phyloP scores from a whole-genome alignment of 2,113 vertebrate species.

The Guaruba guarouba region DNA sequence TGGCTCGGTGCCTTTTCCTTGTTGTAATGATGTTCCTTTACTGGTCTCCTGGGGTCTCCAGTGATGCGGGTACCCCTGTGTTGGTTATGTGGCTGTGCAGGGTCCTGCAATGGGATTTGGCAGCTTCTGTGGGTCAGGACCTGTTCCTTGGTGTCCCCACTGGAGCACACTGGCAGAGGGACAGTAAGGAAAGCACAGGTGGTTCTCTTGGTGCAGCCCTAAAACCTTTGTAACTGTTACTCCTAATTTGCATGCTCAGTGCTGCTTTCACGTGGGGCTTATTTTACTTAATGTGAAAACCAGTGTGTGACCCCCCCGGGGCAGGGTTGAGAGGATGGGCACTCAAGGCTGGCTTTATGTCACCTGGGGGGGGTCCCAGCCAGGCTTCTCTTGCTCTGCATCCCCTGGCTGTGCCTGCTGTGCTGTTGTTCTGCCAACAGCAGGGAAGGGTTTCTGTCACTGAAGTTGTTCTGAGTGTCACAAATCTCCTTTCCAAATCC shows the following conservation, averaged over 20 bases:
- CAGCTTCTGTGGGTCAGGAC: neutral
- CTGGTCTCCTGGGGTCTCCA: neutral
- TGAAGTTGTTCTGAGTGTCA: neutral
- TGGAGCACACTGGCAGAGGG: rapidly evolving
- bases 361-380: neutral
- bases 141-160: neutral
- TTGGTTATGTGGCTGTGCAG: neutral
- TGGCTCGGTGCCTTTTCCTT: neutral
- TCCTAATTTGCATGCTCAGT: neutral
- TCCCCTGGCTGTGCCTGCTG: rapidly evolving
- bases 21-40: rapidly evolving
- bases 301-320: rapidly evolving
- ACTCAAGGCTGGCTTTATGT: neutral
- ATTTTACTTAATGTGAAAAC: neutral
- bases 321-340: neutral
- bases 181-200: rapidly evolving
- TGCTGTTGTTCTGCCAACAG: neutral
- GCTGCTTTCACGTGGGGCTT: neutral
- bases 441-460: neutral
- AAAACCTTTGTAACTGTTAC: neutral
- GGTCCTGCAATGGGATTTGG: neutral
- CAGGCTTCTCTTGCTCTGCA: neutral
- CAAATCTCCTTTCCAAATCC: neutral
- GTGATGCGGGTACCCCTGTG: rapidly evolving
- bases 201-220: neutral